A percentile compares a stretch with the other conserved stretches of the same genome.
phyloP scores from a whole-genome alignment of 2,888 invertebrate genomes.

The Drosophila rellima region DNA sequence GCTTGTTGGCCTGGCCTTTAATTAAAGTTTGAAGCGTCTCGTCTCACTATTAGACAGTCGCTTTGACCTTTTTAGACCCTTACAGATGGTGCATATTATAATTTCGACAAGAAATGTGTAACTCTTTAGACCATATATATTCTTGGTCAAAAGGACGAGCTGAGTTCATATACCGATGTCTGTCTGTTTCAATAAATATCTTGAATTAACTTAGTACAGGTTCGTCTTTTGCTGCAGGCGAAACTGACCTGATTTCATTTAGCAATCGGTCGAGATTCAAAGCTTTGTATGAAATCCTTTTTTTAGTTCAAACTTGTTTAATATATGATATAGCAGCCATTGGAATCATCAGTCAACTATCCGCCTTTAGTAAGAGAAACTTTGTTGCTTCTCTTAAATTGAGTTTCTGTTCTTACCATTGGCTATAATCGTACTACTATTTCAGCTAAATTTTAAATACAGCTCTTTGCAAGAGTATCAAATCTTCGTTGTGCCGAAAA shows the following conservation, averaged over 20 bases:
- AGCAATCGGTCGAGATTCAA: no score
- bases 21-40: conserved; percentile 43
- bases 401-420: neutral
- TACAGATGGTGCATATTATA: neutral
- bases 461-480: neutral
- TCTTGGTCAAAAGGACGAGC: neutral
- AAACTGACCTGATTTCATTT: no score
- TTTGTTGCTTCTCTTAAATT: neutral
- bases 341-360: no score
- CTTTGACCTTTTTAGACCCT: conserved; percentile 30
- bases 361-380: no score
- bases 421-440: no score
- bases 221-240: no score
- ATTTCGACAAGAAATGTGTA: neutral
- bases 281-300: no score
- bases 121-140: neutral
- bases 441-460: neutral
- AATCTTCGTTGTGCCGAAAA: neutral
- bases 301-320: no score
- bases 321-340: no score
- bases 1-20: conserved; percentile 30
- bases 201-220: no score
- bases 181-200: no score
- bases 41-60: conserved; percentile 62
- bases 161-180: neutral